These are phyloP conservation scores for Eulithis testata DNA, from an alignment of 2,888 invertebrate species.

Conservation along the genomic window DNA sequence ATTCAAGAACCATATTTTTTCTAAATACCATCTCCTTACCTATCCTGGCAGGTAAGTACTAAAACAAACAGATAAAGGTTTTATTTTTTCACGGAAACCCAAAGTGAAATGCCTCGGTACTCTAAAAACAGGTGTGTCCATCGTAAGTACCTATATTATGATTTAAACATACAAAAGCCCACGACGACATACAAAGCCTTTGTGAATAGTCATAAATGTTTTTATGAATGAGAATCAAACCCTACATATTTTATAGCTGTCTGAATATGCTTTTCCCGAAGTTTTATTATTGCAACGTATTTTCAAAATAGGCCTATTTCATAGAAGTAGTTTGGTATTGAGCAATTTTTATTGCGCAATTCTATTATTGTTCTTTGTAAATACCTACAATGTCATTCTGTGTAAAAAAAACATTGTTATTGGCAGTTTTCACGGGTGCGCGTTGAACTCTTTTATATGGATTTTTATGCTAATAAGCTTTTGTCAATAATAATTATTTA, in stretches of 20 bases:
- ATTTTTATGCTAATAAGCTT: neutral
- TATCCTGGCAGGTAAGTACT: no score
- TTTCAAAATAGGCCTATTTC: no score
- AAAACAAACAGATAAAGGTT: neutral
- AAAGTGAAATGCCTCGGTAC: slow-evolving; percentile 1
- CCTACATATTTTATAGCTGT: neutral
- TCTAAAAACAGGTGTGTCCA: slow-evolving; percentile 18
- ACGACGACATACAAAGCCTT: neutral
- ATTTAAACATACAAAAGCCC: neutral
- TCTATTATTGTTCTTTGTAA: no score
- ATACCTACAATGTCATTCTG: no score
- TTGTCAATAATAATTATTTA: no score
- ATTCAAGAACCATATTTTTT: no score
- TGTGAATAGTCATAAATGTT: slow-evolving; percentile 15
- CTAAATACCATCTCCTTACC: no score
- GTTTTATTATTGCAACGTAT: no score
- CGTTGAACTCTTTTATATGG: slow-evolving; percentile 23
- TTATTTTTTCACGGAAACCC: slow-evolving; percentile 7
- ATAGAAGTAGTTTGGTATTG: no score
- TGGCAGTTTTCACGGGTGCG: neutral
- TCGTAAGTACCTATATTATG: slow-evolving; percentile 6
- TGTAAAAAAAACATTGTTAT: no score
- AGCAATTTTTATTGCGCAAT: no score
- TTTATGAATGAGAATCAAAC: slow-evolving; percentile 13
- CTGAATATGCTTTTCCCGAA: no score